Conservation (phyloP, 1,140 invertebrate genomes). For the Cydia fagiglandana region DNA sequence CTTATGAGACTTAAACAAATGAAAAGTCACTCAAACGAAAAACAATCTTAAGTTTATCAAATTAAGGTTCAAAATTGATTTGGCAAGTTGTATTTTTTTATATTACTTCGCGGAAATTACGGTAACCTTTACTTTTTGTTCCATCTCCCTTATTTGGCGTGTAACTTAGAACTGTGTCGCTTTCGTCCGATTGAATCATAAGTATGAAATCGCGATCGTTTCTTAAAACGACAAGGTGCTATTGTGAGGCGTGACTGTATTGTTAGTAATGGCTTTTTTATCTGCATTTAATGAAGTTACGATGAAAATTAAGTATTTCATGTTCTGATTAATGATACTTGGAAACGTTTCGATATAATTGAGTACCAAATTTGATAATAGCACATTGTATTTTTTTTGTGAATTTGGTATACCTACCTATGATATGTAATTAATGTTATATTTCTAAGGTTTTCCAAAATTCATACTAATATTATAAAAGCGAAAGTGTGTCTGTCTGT, state of each 20-base stretch:
- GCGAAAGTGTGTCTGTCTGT: too few relatives aligned
- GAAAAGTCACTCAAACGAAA: not conserved
- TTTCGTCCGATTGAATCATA: not conserved
- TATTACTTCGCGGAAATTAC: slow-evolving; percentile 11
- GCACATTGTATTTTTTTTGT: too few relatives aligned
- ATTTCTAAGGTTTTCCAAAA: too few relatives aligned
- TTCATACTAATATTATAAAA: too few relatives aligned
- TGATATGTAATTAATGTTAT: too few relatives aligned
- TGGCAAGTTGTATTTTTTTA: not conserved
- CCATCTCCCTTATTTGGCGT: slow-evolving; percentile 2
- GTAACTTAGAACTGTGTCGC: not conserved
- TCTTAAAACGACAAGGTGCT: not conserved
- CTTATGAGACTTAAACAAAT: not conserved
- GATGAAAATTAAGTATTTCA: slow-evolving; percentile 5
- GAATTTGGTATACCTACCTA: too few relatives aligned
- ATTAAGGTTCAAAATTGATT: not conserved
- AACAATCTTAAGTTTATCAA: not conserved
- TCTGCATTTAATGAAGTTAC: slow-evolving; percentile 16
- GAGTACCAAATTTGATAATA: not conserved
- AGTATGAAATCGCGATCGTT: not conserved
- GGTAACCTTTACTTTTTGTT: slow-evolving; percentile 25
- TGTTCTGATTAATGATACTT: slow-evolving; percentile 2
- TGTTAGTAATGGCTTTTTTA: not conserved
- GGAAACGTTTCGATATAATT: slow-evolving; percentile 3
- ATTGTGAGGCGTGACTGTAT: slow-evolving; percentile 1